Evolutionary conservation across 2,113 vertebrate genomes (phyloP).

Genomic region (Hydropotes inermis): DNA sequence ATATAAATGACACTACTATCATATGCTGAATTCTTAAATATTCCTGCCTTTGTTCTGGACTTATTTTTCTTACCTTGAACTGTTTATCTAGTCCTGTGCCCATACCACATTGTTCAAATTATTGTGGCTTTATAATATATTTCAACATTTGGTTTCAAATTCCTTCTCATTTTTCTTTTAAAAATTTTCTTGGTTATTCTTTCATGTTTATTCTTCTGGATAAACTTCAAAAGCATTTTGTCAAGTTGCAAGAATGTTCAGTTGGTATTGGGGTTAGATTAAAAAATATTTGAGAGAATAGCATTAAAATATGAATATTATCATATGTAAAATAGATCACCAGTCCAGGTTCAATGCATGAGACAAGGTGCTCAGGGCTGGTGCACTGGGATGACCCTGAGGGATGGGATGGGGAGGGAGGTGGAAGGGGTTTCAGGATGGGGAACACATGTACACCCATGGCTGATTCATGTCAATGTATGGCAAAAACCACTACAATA

Average conservation of each 20-base stretch:
- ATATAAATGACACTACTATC: not conserved
- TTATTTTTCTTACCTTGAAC: slow-evolving; percentile 27
- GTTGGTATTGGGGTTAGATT: not conserved
- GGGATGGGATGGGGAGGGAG: not conserved
- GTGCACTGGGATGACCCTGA: not conserved
- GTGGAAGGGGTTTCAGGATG: not conserved
- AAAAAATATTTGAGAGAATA: not conserved
- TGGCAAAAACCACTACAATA: not conserved
- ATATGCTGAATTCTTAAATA: slow-evolving; percentile 9
- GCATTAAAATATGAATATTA: not conserved
- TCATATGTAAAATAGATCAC: not conserved
- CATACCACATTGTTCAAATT: not conserved
- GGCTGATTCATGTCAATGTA: not conserved
- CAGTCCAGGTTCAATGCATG: not conserved
- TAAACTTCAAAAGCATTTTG: slow-evolving; percentile 33
- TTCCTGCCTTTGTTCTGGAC: not conserved
- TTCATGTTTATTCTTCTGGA: not conserved
- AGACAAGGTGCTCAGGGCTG: not conserved
- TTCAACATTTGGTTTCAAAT: slow-evolving; percentile 37
- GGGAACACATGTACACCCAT: not conserved
- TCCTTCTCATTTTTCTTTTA: not conserved
- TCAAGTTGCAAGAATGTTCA: slow-evolving; percentile 24
- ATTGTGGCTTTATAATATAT: slow-evolving; percentile 31
- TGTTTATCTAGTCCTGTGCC: not conserved
- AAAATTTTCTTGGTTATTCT: not conserved